Base-by-base conservation (phyloP, 2,888 invertebrate species). In the Theodoxus fluviatilis region DNA sequence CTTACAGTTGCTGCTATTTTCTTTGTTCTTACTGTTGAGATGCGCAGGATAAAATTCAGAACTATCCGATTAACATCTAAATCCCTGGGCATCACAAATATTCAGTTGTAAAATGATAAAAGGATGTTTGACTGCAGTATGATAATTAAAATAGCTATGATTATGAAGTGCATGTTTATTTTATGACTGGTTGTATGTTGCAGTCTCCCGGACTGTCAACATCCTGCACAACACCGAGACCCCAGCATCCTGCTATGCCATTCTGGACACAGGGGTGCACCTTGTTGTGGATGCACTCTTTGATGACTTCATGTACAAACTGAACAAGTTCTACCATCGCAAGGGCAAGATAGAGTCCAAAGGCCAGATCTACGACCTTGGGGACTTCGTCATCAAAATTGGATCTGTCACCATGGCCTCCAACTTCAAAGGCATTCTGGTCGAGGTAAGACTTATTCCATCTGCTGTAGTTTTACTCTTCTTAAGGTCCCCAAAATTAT, bases 221-320 rank as follows among this genome's bases (percentile, higher is more conserved):
- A 93, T 97, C n/a, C 90, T 98, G 9, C 96, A 97, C 88, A 95
- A 97, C 87, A 96, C 95, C 0, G 97, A 98, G 85, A 94, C 95
- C 83, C 97, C 97, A 0, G 96, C 95, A 0, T 94, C 96, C 0
- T 95, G 95, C 2, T 97, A 96, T 88, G 93, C 96, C 9, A 91
- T 96, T 37, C 89, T 97, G 7, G 97, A 97, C 78, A 87, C 87
- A 0, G 95, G 94, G 0, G 92, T 95, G 38, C 93, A 95, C 1
- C 90, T 98, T 0, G 93, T 95, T 40, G 95, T 96, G 0, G 97
- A 97, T 84, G 93, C 93, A 1, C 89, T 96, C 2, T 96, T 97
- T 83, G 97, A 97, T 87, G 88, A 95, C 68, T 89, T 97, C 0
- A 94, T 97, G 93, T 90, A 93, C 84, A 96, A 96, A 87, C 91